Evolutionary conservation across 2,888 invertebrate species (phyloP).

Genomic region (Eupeodes luniger): DNA sequence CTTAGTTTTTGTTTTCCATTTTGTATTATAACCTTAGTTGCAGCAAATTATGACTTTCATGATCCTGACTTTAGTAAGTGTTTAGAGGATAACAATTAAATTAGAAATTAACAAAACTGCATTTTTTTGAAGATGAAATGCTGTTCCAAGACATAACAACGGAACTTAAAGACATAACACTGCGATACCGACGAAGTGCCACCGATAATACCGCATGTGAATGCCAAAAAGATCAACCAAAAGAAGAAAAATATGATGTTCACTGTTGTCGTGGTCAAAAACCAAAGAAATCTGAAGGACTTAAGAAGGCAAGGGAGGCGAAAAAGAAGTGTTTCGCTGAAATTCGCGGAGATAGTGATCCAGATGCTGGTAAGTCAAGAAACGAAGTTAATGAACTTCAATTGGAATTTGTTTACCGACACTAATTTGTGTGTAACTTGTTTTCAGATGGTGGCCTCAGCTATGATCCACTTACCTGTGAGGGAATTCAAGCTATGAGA

Average conservation of each 20-base stretch:
- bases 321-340: conserved; percentile 76
- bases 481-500: conserved; percentile 75
- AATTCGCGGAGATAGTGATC: conserved; percentile 67
- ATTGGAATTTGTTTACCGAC: background rate
- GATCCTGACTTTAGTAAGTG: conserved; percentile 78
- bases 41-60: conserved; percentile 77
- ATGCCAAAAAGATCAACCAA: conserved; percentile 60
- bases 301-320: conserved; percentile 61
- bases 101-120: background rate
- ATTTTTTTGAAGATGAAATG: conserved; percentile 76
- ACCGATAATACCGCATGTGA: conserved; percentile 29
- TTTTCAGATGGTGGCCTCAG: conserved; percentile 67
- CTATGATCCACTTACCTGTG: conserved; percentile 78
- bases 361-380: conserved; percentile 64
- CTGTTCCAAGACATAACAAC: conserved; percentile 74
- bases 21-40: conserved; percentile 43
- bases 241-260: conserved; percentile 64
- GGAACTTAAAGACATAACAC: conserved; percentile 54
- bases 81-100: background rate
- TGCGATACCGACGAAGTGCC: conserved; percentile 66
- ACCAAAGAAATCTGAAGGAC: conserved; percentile 60
- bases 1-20: conserved; percentile 50
- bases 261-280: conserved; percentile 77
- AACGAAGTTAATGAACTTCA: conserved; percentile 10
- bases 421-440: background rate